These are phyloP conservation scores for Thalassophryne amazonica DNA, from an alignment of 2,797 vertebrate species.

Conservation along the genomic window DNA sequence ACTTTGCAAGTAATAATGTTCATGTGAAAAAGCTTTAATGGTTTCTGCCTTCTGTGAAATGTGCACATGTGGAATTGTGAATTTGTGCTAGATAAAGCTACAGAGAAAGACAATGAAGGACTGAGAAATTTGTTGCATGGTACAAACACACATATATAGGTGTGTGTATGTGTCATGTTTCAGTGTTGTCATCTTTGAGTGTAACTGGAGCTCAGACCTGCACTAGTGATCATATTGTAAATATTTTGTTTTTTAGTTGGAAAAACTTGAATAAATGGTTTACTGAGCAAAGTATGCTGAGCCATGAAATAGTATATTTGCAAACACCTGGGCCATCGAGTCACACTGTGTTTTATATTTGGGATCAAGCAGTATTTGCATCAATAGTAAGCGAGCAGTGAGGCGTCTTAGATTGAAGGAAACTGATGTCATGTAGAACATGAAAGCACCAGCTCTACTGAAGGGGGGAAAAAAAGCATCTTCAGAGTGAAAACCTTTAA, in stretches of 20 bases:
- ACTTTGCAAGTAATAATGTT: constrained; percentile 42
- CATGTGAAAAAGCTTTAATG: constrained; percentile 52
- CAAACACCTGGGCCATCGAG: no score
- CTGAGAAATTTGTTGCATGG: constrained; percentile 47
- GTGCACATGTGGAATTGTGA: constrained; percentile 37
- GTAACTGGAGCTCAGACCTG: constrained; percentile 66
- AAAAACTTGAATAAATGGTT: constrained; percentile 82
- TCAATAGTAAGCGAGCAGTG: no score
- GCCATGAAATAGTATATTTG: not conserved
- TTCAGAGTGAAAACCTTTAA: not conserved
- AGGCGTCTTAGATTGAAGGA: not conserved
- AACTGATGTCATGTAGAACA: not conserved
- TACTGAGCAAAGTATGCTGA: constrained; percentile 37
- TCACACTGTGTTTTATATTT: no score
- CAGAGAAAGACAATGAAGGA: constrained; percentile 22
- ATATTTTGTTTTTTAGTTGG: constrained; percentile 67
- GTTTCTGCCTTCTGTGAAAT: constrained; percentile 58
- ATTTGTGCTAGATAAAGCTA: constrained; percentile 21
- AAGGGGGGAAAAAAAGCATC: not conserved
- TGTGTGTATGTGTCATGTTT: constrained; percentile 53
- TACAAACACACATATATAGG: no score
- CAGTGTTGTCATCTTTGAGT: constrained; percentile 62
- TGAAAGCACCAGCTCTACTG: not conserved
- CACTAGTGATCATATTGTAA: constrained; percentile 79
- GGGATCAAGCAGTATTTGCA: not conserved